Conservation (phyloP, 2,888 invertebrate species). For the Suillia variegata region DNA sequence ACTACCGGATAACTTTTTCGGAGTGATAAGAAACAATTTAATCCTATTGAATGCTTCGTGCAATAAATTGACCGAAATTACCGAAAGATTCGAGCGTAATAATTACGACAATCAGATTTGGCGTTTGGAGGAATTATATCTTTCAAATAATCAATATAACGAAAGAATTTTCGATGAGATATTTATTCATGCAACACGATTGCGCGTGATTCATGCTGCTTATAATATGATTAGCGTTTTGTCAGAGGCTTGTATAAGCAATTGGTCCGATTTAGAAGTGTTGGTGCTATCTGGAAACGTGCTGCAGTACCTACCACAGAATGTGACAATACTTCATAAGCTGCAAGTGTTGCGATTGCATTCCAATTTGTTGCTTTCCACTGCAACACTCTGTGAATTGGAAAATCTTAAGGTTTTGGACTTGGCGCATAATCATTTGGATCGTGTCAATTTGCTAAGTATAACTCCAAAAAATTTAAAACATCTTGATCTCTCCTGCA, state of each 20-base stretch:
- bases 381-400: slow-evolving; percentile 78
- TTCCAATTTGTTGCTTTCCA: slow-evolving; percentile 77
- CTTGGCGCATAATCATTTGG: slow-evolving; percentile 83
- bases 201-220: slow-evolving; percentile 76
- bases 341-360: slow-evolving; percentile 79
- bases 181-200: slow-evolving; percentile 68
- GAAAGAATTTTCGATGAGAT: slow-evolving; percentile 73
- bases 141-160: slow-evolving; percentile 78
- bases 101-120: slow-evolving; percentile 63
- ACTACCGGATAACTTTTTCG: slow-evolving; percentile 78
- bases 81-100: slow-evolving; percentile 61
- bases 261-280: slow-evolving; percentile 82
- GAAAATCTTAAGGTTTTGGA: slow-evolving; percentile 78
- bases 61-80: slow-evolving; percentile 74
- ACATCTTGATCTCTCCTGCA: slow-evolving; percentile 84
- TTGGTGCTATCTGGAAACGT: slow-evolving; percentile 82
- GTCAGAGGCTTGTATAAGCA: slow-evolving; percentile 75
- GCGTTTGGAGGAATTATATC: slow-evolving; percentile 70
- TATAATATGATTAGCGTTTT: slow-evolving; percentile 78
- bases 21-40: slow-evolving; percentile 67
- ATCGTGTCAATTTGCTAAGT: slow-evolving; percentile 76
- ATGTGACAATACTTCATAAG: slow-evolving; percentile 73
- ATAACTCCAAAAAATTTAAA: slow-evolving; percentile 82
- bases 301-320: slow-evolving; percentile 76
- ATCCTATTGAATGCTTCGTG: slow-evolving; percentile 78